Evolutionary conservation across 2,113 vertebrate species (phyloP), one percentile per base, ranked within the genome.

Genomic region (Clarias macrocephalus): DNA sequence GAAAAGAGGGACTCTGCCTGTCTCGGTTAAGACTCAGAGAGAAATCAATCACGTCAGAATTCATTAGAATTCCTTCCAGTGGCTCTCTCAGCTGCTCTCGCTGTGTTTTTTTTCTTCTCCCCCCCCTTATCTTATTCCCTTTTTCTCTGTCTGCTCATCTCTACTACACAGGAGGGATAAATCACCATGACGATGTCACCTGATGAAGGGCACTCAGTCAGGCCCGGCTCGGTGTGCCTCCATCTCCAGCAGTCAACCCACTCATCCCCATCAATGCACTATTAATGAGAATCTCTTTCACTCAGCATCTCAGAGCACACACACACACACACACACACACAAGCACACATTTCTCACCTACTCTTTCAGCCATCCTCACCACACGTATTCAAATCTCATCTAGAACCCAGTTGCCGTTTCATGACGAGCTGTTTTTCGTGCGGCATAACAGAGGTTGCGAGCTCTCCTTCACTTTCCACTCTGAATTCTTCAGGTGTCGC

Each of bases 1-100:
- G 62, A 76, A 68, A 25, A 85, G 28, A 82, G 56, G 57, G 52
- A 54, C 86, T 86, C 84, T 62, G 54, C 28, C 84, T 73, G 83
- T 80, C 82, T 88, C 76, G 88, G 83, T 52, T 85, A 89, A 86
- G 65, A 37, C 76, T 88, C 80, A 60, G 72, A 60, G 82, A 84
- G 86, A 85, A 87, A 87, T 88, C 85, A 81, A 85, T 88, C 83
- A 88, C 23, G 83, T 85, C 83, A 79, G 82, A 83, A 88, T 85
- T 85, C 85, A 86, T 86, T 84, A 65, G 59, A 82, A 82, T 85
- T 90, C 85, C 72, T 65, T 83, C 37, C 63, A 68, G 81, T 33
- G 88, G 88, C 77, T 89, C 19, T 84, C 60, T 84, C 83, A 82
- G 89, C 86, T 86, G 86, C 83, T 87, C 52, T 54, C 48, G 37